Evolutionary conservation across 23 tunicate species (phyloP).

Genomic region (Trididemnum nubilum): DNA sequence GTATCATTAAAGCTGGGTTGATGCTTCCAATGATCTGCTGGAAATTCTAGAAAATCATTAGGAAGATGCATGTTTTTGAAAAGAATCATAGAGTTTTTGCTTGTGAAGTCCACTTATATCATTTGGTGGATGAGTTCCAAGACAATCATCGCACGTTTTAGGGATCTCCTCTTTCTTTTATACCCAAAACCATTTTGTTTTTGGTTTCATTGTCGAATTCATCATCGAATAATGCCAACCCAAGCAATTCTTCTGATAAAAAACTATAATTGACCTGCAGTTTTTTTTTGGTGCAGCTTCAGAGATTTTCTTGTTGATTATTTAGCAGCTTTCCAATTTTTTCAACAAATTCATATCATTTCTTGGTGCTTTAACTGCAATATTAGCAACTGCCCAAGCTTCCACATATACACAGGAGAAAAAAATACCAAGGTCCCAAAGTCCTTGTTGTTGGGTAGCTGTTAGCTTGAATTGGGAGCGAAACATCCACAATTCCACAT

Average conservation of each 20-base stretch:
- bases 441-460: too few relatives aligned
- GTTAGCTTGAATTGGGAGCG: slow-evolving; percentile 11
- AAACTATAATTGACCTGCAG: neutral
- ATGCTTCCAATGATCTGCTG: too few relatives aligned
- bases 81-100: too few relatives aligned
- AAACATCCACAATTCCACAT: neutral
- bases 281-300: neutral
- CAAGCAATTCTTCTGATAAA: slow-evolving; percentile 7
- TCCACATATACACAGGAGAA: neutral
- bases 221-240: slow-evolving; percentile 1
- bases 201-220: too few relatives aligned
- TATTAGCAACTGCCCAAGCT: slow-evolving; percentile 1
- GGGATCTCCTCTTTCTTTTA: too few relatives aligned
- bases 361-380: neutral
- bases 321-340: neutral
- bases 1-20: too few relatives aligned
- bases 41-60: too few relatives aligned
- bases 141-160: too few relatives aligned
- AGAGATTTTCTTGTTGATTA: neutral
- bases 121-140: too few relatives aligned
- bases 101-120: too few relatives aligned
- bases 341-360: neutral
- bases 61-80: too few relatives aligned
- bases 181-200: too few relatives aligned
- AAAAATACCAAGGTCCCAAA: neutral